These are phyloP conservation scores for Parauchenoglanis ngamensis DNA, from an alignment of 2,797 vertebrate species.

Conservation along the genomic window DNA sequence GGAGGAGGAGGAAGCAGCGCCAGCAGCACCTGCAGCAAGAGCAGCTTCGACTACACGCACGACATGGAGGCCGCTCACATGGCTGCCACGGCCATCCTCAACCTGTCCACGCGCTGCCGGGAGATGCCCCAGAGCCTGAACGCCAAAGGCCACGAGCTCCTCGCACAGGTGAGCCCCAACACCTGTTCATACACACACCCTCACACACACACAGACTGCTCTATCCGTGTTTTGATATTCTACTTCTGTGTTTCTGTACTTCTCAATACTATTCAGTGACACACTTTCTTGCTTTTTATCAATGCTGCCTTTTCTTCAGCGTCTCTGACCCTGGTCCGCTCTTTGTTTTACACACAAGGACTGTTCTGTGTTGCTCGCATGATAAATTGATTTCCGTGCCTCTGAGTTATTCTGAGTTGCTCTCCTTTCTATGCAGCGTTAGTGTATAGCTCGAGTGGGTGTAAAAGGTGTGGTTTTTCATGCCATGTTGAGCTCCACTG, in stretches of 20 bases:
- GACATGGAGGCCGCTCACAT: slow-evolving; percentile 98
- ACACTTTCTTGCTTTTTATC: neutral
- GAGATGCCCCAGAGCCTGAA: slow-evolving; percentile 94
- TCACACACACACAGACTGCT: neutral
- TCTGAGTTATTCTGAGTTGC: slow-evolving; percentile 12
- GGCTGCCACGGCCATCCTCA: slow-evolving; percentile 97
- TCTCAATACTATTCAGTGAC: neutral
- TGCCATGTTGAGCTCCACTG: slow-evolving; percentile 9
- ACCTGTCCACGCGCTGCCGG: slow-evolving; percentile 95
- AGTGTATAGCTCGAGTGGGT: neutral
- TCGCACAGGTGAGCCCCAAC: slow-evolving; percentile 82
- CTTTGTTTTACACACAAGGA: slow-evolving; percentile 3
- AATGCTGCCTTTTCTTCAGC: neutral
- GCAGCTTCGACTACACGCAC: slow-evolving; percentile 98
- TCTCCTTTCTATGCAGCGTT: slow-evolving; percentile 11
- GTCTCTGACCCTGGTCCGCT: slow-evolving; percentile 5
- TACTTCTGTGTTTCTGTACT: neutral
- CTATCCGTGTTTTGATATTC: neutral
- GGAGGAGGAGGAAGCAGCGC: slow-evolving; percentile 87
- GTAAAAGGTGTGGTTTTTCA: slow-evolving; percentile 23
- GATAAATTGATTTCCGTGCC: slow-evolving; percentile 16
- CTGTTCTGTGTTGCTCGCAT: neutral
- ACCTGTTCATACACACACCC: slow-evolving; percentile 24
- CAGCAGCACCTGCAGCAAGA: slow-evolving; percentile 98
- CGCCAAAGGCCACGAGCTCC: slow-evolving; percentile 88